Evolutionary conservation across 2,113 vertebrate species (phyloP).

Genomic region (Haliaeetus leucogaster): DNA sequence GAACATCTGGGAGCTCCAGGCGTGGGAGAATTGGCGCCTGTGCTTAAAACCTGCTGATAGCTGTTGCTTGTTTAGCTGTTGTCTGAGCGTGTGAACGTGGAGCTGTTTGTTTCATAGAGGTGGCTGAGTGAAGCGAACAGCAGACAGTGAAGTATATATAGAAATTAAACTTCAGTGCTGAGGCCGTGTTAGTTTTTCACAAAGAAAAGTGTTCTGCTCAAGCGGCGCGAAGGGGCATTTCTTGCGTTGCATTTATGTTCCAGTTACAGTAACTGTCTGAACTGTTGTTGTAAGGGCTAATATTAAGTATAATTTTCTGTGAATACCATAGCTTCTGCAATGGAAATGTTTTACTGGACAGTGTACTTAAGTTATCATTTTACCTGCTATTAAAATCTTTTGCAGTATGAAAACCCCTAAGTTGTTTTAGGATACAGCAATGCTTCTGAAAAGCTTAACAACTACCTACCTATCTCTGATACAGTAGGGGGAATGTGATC

Average conservation of each 20-base stretch:
- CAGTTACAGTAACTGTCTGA: background rate
- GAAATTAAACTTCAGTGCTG: background rate
- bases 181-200: background rate
- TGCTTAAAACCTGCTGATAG: background rate
- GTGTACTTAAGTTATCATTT: background rate
- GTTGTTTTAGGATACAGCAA: background rate
- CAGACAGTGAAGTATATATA: background rate
- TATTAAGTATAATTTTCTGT: background rate
- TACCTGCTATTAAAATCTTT: background rate
- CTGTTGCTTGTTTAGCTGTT: background rate
- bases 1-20: background rate
- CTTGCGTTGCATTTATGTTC: background rate
- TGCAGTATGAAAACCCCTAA: rapidly evolving
- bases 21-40: rapidly evolving
- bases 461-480: background rate
- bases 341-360: background rate
- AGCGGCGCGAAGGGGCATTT: background rate
- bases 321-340: background rate
- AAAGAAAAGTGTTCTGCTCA: background rate
- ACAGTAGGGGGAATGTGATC: background rate
- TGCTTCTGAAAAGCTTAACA: background rate
- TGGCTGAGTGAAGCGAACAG: background rate
- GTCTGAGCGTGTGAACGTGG: background rate
- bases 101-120: background rate
- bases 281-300: background rate